These are phyloP conservation scores for Picus viridis DNA, from an alignment of 2,797 vertebrate species.

Conservation along the genomic window DNA sequence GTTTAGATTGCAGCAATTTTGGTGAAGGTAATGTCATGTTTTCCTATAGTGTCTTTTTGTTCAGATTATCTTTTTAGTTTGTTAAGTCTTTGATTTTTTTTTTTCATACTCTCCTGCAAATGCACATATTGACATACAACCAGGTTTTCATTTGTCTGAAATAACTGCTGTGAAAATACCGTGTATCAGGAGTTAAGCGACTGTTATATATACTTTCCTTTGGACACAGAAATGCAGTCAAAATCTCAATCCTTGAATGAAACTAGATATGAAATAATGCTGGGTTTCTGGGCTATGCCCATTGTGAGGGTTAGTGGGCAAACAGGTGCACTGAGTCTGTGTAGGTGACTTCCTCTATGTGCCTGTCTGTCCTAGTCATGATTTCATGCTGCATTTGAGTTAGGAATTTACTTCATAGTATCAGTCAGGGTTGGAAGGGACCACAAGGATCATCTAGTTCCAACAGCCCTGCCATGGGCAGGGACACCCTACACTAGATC, in stretches of 20 bases:
- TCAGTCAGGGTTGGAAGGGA: no score
- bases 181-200: background rate
- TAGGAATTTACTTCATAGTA: no score
- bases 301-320: background rate
- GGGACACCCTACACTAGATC: no score
- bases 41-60: background rate
- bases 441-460: no score
- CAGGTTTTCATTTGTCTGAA: background rate
- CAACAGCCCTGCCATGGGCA: no score
- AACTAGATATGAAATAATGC: conserved; percentile 33
- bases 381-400: conserved; percentile 7
- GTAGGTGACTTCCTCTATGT: background rate
- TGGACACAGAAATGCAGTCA: background rate
- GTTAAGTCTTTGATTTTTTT: background rate
- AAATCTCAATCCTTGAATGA: conserved; percentile 1
- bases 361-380: background rate
- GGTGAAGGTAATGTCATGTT: background rate
- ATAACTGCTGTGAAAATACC: background rate
- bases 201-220: background rate
- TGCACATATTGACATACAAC: background rate
- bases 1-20: background rate
- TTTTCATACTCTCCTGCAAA: background rate
- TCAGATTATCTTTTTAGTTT: background rate
- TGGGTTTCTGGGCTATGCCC: conserved; percentile 29
- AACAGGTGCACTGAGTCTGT: background rate